These are phyloP conservation scores for Parazoanthus swiftii DNA, from an alignment of 92 coral and sea anemone species.

Conservation along the genomic window DNA sequence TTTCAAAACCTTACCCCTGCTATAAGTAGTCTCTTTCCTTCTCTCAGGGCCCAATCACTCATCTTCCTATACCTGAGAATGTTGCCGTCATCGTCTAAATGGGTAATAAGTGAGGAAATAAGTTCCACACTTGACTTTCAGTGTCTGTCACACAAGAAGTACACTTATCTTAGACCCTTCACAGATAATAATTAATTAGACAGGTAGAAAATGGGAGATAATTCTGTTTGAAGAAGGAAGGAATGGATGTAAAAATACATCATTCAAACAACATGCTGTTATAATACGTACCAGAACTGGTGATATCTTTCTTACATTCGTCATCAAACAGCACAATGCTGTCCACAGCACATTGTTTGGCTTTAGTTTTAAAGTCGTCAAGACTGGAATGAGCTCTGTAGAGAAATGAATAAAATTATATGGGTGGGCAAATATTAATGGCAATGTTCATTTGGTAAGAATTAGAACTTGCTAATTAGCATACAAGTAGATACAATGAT, in stretches of 20 bases:
- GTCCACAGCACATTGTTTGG: constrained; percentile 66
- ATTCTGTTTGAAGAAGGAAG: too few relatives aligned
- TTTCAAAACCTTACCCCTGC: constrained; percentile 59
- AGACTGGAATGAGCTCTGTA: constrained; percentile 68
- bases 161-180: too few relatives aligned
- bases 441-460: too few relatives aligned
- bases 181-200: not conserved
- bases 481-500: too few relatives aligned
- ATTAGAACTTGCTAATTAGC: too few relatives aligned
- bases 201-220: not conserved
- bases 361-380: constrained; percentile 81
- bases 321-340: constrained; percentile 72
- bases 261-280: too few relatives aligned
- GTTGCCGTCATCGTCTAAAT: constrained; percentile 88
- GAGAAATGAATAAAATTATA: not conserved
- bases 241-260: too few relatives aligned
- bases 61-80: constrained; percentile 63
- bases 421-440: too few relatives aligned
- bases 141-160: too few relatives aligned
- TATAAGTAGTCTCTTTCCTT: constrained; percentile 58
- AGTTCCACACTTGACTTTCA: not conserved
- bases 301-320: constrained; percentile 58
- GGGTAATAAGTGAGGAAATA: not conserved
- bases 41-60: constrained; percentile 59
- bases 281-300: constrained; percentile 45